phyloP scores from a whole-genome alignment of 2,888 invertebrate genomes.

The Heliconius aoede region DNA sequence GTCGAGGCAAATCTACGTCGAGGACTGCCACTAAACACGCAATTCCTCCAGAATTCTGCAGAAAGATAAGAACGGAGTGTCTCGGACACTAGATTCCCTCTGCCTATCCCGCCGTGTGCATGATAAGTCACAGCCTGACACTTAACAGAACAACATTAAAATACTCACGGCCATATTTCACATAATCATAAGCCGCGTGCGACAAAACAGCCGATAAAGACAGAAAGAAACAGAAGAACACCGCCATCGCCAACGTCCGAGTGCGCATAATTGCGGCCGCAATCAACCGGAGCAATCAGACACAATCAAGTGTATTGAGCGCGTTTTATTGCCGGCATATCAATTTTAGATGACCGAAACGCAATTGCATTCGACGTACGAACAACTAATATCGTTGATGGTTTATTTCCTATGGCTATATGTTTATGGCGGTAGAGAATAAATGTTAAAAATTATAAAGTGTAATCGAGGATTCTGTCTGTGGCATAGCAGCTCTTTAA shows the following conservation, averaged over 20 bases:
- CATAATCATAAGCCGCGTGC: conserved; percentile 63
- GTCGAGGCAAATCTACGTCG: too few relatives aligned
- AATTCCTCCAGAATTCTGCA: too few relatives aligned
- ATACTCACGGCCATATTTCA: conserved; percentile 75
- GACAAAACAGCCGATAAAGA: conserved; percentile 46
- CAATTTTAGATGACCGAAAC: conserved; percentile 65
- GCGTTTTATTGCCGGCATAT: conserved; percentile 66
- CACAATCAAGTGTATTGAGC: conserved; percentile 67
- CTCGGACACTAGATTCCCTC: too few relatives aligned
- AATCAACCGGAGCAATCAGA: conserved; percentile 58
- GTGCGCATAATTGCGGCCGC: conserved; percentile 50
- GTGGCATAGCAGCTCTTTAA: too few relatives aligned
- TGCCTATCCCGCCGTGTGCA: too few relatives aligned
- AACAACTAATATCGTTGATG: conserved; percentile 42
- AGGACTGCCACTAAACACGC: too few relatives aligned
- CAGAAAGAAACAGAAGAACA: conserved; percentile 44
- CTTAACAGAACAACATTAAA: background rate
- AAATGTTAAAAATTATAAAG: too few relatives aligned
- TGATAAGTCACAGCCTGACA: too few relatives aligned
- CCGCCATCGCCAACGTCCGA: conserved; percentile 51
- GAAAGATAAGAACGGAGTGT: too few relatives aligned
- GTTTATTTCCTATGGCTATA: conserved; percentile 23
- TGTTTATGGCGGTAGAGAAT: background rate
- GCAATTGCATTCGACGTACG: conserved; percentile 43
- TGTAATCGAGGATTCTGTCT: too few relatives aligned